A percentile compares a stretch with the other conserved stretches of the same genome.
phyloP scores from a whole-genome alignment of 2,113 vertebrate species.

The Macrotus californicus region DNA sequence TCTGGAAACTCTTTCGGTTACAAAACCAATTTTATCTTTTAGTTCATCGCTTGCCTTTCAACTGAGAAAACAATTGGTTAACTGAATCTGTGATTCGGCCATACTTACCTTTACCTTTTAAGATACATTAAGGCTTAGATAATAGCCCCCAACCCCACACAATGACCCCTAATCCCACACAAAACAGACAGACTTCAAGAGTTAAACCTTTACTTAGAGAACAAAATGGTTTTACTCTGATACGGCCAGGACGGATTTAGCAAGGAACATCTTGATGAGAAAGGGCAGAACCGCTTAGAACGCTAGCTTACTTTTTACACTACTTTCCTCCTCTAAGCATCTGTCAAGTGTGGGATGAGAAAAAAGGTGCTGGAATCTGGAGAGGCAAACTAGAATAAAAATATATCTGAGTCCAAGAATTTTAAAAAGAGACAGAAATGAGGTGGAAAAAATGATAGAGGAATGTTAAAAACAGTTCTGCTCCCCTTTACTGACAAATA shows the following conservation, averaged over 20 bases:
- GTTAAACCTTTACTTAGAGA: constrained; percentile 34
- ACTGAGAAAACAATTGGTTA: background rate
- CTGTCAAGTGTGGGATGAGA: constrained; percentile 71
- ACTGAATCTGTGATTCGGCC: background rate
- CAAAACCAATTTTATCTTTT: constrained; percentile 2
- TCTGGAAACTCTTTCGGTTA: background rate
- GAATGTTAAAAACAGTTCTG: constrained; percentile 38
- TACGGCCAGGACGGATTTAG: constrained; percentile 59
- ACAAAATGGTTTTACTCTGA: constrained; percentile 57
- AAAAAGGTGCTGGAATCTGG: constrained; percentile 68
- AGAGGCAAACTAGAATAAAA: constrained; percentile 67
- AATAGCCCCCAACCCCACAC: background rate
- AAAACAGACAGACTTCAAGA: constrained; percentile 35
- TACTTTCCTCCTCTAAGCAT: constrained; percentile 63
- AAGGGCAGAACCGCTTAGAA: constrained; percentile 65
- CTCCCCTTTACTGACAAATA: constrained; percentile 14
- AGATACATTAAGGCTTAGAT: constrained; percentile 17
- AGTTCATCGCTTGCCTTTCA: background rate
- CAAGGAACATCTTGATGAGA: constrained; percentile 65
- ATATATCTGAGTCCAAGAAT: constrained; percentile 55
- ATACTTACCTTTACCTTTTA: background rate
- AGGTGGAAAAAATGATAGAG: constrained; percentile 46
- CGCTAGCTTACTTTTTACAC: constrained; percentile 65
- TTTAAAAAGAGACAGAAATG: constrained; percentile 40
- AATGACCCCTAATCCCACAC: background rate